Conservation (phyloP, 2,113 vertebrate species). For the Podocnemis expansa region DNA sequence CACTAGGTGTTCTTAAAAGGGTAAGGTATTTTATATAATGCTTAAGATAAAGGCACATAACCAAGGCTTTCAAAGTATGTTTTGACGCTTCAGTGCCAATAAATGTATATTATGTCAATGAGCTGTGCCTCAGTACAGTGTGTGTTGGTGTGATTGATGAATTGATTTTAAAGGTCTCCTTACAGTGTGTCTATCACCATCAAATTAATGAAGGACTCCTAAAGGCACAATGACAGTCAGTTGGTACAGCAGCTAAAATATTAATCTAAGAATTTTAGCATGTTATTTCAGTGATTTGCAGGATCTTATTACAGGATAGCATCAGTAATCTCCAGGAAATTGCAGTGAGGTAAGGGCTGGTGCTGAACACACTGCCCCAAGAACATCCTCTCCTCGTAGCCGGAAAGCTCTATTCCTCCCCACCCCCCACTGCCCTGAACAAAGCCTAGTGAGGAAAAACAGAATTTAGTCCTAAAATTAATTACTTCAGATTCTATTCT, state of each 20-base stretch:
- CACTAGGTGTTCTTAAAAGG: slow-evolving; percentile 7
- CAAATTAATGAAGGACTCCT: slow-evolving; percentile 54
- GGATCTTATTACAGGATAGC: background rate
- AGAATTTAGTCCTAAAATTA: fast-evolving
- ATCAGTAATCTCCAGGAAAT: background rate
- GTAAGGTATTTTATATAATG: fast-evolving
- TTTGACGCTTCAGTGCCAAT: slow-evolving; percentile 44
- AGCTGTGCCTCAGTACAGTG: background rate
- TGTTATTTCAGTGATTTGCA: background rate
- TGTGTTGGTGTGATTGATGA: slow-evolving; percentile 50
- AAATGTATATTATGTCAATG: slow-evolving; percentile 37
- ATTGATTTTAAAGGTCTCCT: slow-evolving; percentile 54
- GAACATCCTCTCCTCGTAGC: fast-evolving
- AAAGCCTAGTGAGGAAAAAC: background rate
- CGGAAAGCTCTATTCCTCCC: background rate
- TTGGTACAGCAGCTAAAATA: background rate
- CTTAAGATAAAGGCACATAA: slow-evolving; percentile 50
- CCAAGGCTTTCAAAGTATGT: slow-evolving; percentile 34
- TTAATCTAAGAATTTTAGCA: slow-evolving; percentile 39
- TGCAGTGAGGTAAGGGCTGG: fast-evolving
- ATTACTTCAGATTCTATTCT: background rate
- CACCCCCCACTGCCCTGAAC: background rate
- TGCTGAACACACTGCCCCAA: fast-evolving
- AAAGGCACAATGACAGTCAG: slow-evolving; percentile 16
- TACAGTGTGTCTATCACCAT: slow-evolving; percentile 63